These are phyloP conservation scores for Spermophilus dauricus DNA, from an alignment of 2,113 vertebrate genomes.

Conservation along the genomic window DNA sequence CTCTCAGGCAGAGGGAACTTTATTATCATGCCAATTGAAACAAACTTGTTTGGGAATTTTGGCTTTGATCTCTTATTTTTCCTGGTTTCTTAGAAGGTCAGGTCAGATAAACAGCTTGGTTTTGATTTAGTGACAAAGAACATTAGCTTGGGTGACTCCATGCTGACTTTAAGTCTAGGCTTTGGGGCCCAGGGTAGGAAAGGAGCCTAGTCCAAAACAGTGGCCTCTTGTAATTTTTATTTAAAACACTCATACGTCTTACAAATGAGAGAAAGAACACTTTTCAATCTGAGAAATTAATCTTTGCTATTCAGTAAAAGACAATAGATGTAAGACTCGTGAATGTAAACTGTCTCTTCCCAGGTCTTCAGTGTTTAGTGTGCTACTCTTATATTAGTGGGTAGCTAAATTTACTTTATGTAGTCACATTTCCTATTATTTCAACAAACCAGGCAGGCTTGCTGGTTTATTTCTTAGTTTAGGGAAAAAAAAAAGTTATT, in stretches of 20 bases:
- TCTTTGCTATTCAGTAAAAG: slow-evolving; percentile 43
- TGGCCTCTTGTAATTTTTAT: background rate
- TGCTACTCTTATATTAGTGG: slow-evolving; percentile 13
- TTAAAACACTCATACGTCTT: background rate
- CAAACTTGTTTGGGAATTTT: background rate
- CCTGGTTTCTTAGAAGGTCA: background rate
- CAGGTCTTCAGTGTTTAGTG: slow-evolving; percentile 43
- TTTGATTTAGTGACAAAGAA: background rate
- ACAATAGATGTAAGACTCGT: background rate
- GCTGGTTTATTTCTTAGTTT: background rate
- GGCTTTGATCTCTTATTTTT: background rate
- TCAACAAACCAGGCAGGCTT: slow-evolving; percentile 14
- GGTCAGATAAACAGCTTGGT: background rate
- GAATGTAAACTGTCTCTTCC: slow-evolving; percentile 33
- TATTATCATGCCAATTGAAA: background rate
- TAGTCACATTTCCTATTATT: slow-evolving; percentile 35
- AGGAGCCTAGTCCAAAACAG: background rate
- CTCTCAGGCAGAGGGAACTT: background rate
- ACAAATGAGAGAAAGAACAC: background rate
- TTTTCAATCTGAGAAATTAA: slow-evolving; percentile 40
- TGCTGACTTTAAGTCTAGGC: background rate
- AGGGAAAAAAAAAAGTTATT: background rate
- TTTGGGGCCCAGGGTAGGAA: background rate
- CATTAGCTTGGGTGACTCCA: background rate
- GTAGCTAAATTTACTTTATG: background rate